Evolutionary conservation across 2,888 invertebrate genomes (phyloP).

Genomic region (Ditylenchus weischeri): DNA sequence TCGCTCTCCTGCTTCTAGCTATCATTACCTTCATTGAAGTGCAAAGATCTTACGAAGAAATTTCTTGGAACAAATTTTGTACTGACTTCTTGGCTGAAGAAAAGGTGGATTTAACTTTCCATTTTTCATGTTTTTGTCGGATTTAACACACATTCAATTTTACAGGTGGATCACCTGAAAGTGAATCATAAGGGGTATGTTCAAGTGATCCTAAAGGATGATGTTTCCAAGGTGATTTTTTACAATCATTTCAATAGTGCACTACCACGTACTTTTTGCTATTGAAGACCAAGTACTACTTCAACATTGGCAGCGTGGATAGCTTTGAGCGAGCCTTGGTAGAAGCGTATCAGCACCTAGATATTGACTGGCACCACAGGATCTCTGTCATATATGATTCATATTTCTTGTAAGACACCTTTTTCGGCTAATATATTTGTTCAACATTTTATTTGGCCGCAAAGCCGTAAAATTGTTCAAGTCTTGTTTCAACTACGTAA

Average conservation of each 20-base stretch:
- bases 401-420: too few relatives aligned
- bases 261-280: too few relatives aligned
- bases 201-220: too few relatives aligned
- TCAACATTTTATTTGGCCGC: too few relatives aligned
- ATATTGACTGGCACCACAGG: conserved; percentile 82
- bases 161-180: background rate
- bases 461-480: too few relatives aligned
- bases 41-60: conserved; percentile 50
- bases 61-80: conserved; percentile 57
- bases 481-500: too few relatives aligned
- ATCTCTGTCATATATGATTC: conserved; percentile 83
- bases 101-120: too few relatives aligned
- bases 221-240: too few relatives aligned
- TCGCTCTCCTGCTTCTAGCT: conserved; percentile 44
- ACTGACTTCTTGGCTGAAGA: conserved; percentile 51
- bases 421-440: too few relatives aligned
- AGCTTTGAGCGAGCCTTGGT: conserved; percentile 95
- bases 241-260: too few relatives aligned
- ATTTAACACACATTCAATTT: too few relatives aligned
- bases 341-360: conserved; percentile 87
- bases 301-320: conserved; percentile 96
- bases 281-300: conserved; percentile 72
- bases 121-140: too few relatives aligned
- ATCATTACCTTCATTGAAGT: conserved; percentile 45
- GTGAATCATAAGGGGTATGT: background rate